Evolutionary conservation across 2,888 invertebrate species (phyloP).

Genomic region (Conistra vaccinii): DNA sequence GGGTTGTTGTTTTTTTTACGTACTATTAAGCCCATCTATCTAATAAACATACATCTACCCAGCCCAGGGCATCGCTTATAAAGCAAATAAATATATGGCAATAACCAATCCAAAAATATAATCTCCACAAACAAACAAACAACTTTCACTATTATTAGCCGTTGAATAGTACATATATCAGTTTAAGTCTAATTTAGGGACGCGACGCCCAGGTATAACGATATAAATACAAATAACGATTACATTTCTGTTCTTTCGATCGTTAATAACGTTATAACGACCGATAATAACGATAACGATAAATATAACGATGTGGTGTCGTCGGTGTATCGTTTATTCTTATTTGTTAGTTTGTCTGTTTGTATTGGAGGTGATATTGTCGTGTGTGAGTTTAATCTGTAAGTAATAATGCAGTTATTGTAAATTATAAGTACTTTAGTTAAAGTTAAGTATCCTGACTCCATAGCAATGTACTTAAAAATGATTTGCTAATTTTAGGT

Average conservation of each 20-base stretch:
- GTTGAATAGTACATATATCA: conserved; percentile 44
- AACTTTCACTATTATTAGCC: conserved; percentile 38
- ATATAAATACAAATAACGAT: conserved; percentile 85
- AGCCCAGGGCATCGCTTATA: too few species aligned
- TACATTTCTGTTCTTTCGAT: conserved; percentile 86
- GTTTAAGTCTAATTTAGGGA: conserved; percentile 65
- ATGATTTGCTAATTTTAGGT: not conserved
- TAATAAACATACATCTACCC: too few species aligned
- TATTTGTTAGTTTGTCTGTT: conserved; percentile 54
- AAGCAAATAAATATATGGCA: not conserved
- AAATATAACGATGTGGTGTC: conserved; percentile 84
- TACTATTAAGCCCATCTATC: too few species aligned
- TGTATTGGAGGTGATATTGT: conserved; percentile 29
- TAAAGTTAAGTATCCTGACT: not conserved
- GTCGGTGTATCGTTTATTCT: conserved; percentile 71
- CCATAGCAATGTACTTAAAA: not conserved
- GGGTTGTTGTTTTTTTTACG: too few species aligned
- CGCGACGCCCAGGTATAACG: conserved; percentile 73
- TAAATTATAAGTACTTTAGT: conserved; percentile 29
- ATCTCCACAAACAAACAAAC: conserved; percentile 23
- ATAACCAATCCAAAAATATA: conserved; percentile 26
- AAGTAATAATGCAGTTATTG: conserved; percentile 37
- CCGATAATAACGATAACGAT: conserved; percentile 89
- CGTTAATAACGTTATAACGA: conserved; percentile 88
- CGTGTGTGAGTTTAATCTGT: conserved; percentile 31